A percentile compares a stretch with the other conserved stretches of the same genome.
Conservation (phyloP, 1,140 invertebrate species). For the Tribolium madens region DNA sequence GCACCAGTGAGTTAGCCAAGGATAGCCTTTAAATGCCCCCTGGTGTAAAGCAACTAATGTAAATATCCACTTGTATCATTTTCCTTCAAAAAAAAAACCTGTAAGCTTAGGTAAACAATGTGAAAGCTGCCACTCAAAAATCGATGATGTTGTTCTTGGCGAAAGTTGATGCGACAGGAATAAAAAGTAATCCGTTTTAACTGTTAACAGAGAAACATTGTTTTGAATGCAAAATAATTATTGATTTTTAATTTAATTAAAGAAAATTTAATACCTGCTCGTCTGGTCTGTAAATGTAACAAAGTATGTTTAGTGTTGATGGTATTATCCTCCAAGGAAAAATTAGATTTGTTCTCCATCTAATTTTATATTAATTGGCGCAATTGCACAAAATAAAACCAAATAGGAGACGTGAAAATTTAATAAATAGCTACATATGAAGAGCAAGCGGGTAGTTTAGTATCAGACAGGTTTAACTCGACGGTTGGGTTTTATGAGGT, state of each 20-base stretch:
- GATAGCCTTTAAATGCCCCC: neutral
- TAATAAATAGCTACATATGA: conserved; percentile 8
- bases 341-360: too few relatives aligned
- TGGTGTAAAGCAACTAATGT: neutral
- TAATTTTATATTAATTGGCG: too few relatives aligned
- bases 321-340: too few relatives aligned
- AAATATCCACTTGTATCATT: neutral
- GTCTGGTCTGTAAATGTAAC: too few relatives aligned
- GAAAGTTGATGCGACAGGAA: neutral
- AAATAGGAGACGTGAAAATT: conserved; percentile 6
- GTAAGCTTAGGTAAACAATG: neutral
- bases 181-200: neutral
- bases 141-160: neutral
- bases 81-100: neutral
- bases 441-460: conserved; percentile 23
- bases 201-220: conserved; percentile 11
- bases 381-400: conserved; percentile 2
- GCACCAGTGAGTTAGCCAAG: neutral
- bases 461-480: conserved; percentile 17
- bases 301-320: too few relatives aligned
- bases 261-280: neutral
- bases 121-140: neutral
- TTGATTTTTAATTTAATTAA: neutral
- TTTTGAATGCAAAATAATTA: neutral
- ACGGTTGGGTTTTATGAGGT: conserved; percentile 46